Base-by-base conservation (phyloP, 2,113 vertebrate species). In the Jaculus jaculus region DNA sequence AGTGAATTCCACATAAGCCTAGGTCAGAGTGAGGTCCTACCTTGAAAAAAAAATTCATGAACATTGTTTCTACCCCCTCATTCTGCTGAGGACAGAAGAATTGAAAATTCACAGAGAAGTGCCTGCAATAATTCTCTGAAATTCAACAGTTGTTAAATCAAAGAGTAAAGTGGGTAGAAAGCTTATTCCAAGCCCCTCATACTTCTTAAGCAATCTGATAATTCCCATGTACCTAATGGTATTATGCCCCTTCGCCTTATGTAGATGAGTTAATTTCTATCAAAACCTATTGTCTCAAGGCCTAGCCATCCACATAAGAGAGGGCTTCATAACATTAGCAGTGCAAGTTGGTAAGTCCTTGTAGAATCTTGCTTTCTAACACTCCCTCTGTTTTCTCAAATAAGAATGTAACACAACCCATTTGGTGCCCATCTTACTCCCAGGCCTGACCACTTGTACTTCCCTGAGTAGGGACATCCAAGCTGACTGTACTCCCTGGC, bases 91-190 rank as follows among this genome's bases (percentile, higher is more conserved):
- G 37, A 84, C 37, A 69, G 39, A 26, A 89, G 71, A 92, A 72
- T 96, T 93, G 78, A 84, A 96, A 93, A 61, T 88, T 81, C 60
- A 75, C 60, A 79, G 54, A 63, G 95, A 94, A 73, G 94, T 34
- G 54, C n/a, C 81, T 63, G 92, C 54, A 91, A 83, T 87, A 83
- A 85, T 60, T 91, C 66, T 94, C 82, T 88, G 71, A 94, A 95
- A 96, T 95, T 17, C 65, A 92, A 81, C 88, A 92, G 61, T n/a
- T 93, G 42, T 96, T 97, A 94, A 94, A 80, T 72, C 88, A 34
- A 30, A n/a, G 2, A 1, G 26, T 60, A 79, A 51, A 12, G 8
- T 66, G 47, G 65, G 69, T 24, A 9, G 28, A 61, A 18, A 92
- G 7, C 60, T 83, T 66, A 84, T 65, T 75, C 77, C 60, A 85